phyloP scores from a whole-genome alignment of 1,140 invertebrate genomes.

The Leptoteleia sp. region DNA sequence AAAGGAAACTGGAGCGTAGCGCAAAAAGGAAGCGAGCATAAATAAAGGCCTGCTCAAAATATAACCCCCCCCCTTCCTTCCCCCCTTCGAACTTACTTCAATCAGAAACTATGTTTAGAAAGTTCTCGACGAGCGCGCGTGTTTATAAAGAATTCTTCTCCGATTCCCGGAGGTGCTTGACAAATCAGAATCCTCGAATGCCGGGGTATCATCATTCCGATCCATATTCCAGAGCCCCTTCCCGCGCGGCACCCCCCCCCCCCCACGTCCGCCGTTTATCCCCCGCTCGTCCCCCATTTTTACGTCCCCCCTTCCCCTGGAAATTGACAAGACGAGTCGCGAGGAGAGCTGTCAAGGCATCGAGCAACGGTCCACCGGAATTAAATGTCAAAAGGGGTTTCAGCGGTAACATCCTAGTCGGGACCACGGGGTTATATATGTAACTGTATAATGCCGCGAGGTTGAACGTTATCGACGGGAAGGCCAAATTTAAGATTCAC shows the following conservation, averaged over 20 bases:
- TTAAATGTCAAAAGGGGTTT: slow-evolving; percentile 1
- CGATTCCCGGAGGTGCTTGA: slow-evolving; percentile 61
- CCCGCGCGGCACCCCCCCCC: too few species aligned
- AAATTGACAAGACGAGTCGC: slow-evolving; percentile 18
- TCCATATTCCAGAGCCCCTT: slow-evolving; percentile 18
- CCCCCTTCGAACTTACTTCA: slow-evolving; percentile 46
- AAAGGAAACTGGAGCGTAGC: too few species aligned
- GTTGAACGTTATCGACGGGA: slow-evolving; percentile 13
- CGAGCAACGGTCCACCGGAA: background rate
- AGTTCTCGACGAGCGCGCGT: slow-evolving; percentile 38
- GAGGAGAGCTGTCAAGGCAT: slow-evolving; percentile 22
- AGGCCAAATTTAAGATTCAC: slow-evolving; percentile 28
- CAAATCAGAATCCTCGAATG: slow-evolving; percentile 57
- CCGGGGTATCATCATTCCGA: slow-evolving; percentile 57
- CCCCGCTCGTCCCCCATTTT: slow-evolving; percentile 39
- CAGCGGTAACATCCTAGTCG: slow-evolving; percentile 12
- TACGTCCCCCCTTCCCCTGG: slow-evolving; percentile 13
- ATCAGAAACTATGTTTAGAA: slow-evolving; percentile 55
- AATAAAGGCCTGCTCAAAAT: slow-evolving; percentile 26
- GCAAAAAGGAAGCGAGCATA: too few species aligned
- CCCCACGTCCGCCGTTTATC: slow-evolving; percentile 31
- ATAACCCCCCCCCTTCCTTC: too few species aligned
- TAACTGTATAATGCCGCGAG: background rate
- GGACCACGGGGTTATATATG: slow-evolving; percentile 10
- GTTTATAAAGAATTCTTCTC: slow-evolving; percentile 55